phyloP scores from a whole-genome alignment of 2,888 invertebrate species.

The Prosopocoilus inquinatus region DNA sequence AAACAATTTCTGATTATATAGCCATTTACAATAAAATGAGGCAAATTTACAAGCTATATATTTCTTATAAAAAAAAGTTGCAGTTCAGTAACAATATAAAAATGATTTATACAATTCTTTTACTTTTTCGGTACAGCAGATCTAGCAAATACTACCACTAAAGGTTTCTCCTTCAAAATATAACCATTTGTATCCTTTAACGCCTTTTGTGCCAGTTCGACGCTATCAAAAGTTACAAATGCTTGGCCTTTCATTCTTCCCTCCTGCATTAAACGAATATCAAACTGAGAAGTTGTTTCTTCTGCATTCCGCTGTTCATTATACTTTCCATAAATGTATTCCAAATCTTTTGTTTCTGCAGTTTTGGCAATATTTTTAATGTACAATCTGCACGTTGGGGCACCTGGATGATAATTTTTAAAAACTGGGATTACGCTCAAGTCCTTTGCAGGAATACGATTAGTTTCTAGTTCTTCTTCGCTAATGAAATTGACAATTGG shows the following conservation, averaged over 20 bases:
- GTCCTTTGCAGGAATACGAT: slow-evolving; percentile 70
- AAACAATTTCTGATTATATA: too few relatives aligned
- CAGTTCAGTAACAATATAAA: background rate
- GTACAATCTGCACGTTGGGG: slow-evolving; percentile 81
- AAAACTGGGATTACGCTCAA: slow-evolving; percentile 74
- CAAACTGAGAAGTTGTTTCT: slow-evolving; percentile 52
- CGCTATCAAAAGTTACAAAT: slow-evolving; percentile 79
- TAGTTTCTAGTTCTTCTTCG: slow-evolving; percentile 63
- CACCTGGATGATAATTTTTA: slow-evolving; percentile 81
- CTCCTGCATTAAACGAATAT: slow-evolving; percentile 85
- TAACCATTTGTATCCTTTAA: slow-evolving; percentile 84
- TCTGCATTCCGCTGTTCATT: slow-evolving; percentile 42
- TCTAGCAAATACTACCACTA: slow-evolving; percentile 86
- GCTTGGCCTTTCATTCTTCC: slow-evolving; percentile 97
- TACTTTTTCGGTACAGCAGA: slow-evolving; percentile 37
- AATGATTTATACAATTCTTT: background rate
- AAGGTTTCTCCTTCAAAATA: slow-evolving; percentile 81
- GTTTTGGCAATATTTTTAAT: slow-evolving; percentile 87
- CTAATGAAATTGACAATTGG: slow-evolving; percentile 49
- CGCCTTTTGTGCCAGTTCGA: slow-evolving; percentile 69
- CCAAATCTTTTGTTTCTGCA: slow-evolving; percentile 71
- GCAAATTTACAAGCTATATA: too few relatives aligned
- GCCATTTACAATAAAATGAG: too few relatives aligned
- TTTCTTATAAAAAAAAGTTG: too few relatives aligned
- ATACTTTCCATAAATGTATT: slow-evolving; percentile 73